These are phyloP conservation scores for Acronicta alni DNA, from an alignment of 2,888 invertebrate species.

Conservation along the genomic window DNA sequence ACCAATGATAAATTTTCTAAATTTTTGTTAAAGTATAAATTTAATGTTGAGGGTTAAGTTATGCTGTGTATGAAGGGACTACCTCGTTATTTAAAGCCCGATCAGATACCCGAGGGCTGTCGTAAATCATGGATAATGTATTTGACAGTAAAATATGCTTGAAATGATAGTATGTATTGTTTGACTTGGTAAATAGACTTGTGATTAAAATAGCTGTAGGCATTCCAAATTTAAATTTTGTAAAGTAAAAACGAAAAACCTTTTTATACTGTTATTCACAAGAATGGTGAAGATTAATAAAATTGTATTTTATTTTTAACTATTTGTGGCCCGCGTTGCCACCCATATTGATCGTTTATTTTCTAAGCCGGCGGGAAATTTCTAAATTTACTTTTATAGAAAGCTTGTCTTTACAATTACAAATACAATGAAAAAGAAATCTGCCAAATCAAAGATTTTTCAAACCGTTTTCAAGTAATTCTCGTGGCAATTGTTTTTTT, in stretches of 20 bases:
- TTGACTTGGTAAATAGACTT: conserved; percentile 28
- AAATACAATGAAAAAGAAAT: too few species aligned
- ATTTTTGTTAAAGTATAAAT: not conserved
- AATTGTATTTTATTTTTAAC: too few species aligned
- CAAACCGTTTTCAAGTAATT: too few species aligned
- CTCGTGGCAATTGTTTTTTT: too few species aligned
- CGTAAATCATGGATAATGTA: conserved; percentile 60
- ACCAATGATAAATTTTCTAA: not conserved
- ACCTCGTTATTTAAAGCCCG: conserved; percentile 51
- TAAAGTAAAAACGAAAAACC: not conserved
- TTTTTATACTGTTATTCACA: not conserved
- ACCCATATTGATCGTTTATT: too few species aligned
- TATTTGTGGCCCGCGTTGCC: too few species aligned
- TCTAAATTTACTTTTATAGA: too few species aligned
- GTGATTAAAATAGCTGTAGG: not conserved
- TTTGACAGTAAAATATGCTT: conserved; percentile 60
- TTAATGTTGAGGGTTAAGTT: conserved; percentile 16
- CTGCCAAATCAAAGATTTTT: too few species aligned
- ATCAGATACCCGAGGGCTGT: conserved; percentile 53
- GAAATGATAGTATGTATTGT: conserved; percentile 44
- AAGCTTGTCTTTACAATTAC: too few species aligned
- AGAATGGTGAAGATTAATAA: not conserved
- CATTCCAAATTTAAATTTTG: not conserved
- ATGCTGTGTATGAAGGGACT: conserved; percentile 47
- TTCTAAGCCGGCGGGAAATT: too few species aligned